Evolutionary conservation across 2,797 vertebrate species (phyloP).

Genomic region (Catostomus latipinnis): DNA sequence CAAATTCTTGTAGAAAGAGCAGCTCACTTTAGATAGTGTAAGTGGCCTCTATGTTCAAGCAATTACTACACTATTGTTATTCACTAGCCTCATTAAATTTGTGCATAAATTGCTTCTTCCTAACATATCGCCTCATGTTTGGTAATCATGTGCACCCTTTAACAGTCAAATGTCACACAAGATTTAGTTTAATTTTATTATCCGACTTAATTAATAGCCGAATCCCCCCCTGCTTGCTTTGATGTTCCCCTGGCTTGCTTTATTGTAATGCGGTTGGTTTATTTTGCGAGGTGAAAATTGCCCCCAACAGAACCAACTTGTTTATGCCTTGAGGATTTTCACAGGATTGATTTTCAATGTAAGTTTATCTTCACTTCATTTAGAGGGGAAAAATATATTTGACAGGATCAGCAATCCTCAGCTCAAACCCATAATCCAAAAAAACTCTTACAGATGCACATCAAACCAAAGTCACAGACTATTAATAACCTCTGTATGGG

Average conservation of each 20-base stretch:
- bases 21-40: background rate
- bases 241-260: constrained; percentile 62
- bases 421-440: constrained; percentile 54
- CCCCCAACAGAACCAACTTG: constrained; percentile 57
- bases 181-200: constrained; percentile 60
- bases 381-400: constrained; percentile 47
- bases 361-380: constrained; percentile 61
- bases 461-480: constrained; percentile 50
- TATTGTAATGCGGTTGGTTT: constrained; percentile 59
- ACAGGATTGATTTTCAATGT: constrained; percentile 62
- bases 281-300: constrained; percentile 64
- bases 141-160: constrained; percentile 47
- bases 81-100: constrained; percentile 47
- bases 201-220: constrained; percentile 46
- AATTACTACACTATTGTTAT: constrained; percentile 24
- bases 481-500: constrained; percentile 35
- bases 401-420: constrained; percentile 45
- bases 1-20: background rate
- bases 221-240: constrained; percentile 54
- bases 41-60: constrained; percentile 9
- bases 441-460: constrained; percentile 50
- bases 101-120: constrained; percentile 26
- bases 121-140: constrained; percentile 37
- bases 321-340: constrained; percentile 63
- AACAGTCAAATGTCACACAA: constrained; percentile 44